A percentile compares a stretch with the other conserved stretches of the same genome.
Evolutionary conservation across 2,888 invertebrate genomes (phyloP).

Genomic region (Chloroclysta siterata): DNA sequence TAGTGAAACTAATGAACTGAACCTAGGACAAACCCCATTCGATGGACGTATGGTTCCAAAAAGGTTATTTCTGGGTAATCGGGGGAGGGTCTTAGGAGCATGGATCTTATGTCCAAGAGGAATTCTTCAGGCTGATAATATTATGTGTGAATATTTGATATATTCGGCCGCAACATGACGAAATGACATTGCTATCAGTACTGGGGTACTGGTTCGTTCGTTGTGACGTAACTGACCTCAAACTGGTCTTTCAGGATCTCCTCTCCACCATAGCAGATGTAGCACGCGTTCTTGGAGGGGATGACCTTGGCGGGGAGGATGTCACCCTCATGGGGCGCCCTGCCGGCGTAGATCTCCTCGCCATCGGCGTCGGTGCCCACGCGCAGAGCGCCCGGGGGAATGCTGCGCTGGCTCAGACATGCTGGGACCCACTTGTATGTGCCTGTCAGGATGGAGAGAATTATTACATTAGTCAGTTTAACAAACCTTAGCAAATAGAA

Average conservation of each 20-base stretch:
- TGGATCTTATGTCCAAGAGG: no score
- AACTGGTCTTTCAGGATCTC: conserved; percentile 87
- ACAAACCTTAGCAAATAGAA: background rate
- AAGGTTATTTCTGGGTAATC: no score
- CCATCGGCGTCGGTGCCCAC: conserved; percentile 90
- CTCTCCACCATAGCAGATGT: conserved; percentile 86
- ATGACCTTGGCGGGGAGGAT: conserved; percentile 89
- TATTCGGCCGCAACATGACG: no score
- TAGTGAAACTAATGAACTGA: no score
- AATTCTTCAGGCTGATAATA: no score
- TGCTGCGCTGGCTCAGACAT: conserved; percentile 76
- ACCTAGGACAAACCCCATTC: no score
- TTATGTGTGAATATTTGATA: no score
- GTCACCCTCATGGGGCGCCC: conserved; percentile 87
- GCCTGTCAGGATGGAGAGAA: conserved; percentile 53
- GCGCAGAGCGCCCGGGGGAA: conserved; percentile 77
- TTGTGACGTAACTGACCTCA: conserved; percentile 73
- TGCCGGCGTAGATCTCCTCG: conserved; percentile 89
- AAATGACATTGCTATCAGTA: no score
- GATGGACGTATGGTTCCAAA: no score
- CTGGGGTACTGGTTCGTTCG: no score
- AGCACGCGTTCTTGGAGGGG: conserved; percentile 87
- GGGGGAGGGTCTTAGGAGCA: no score
- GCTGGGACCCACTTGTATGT: conserved; percentile 83
- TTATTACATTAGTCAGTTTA: background rate